Base-by-base conservation (phyloP, 2,797 vertebrate species). In the Paguma larvata region DNA sequence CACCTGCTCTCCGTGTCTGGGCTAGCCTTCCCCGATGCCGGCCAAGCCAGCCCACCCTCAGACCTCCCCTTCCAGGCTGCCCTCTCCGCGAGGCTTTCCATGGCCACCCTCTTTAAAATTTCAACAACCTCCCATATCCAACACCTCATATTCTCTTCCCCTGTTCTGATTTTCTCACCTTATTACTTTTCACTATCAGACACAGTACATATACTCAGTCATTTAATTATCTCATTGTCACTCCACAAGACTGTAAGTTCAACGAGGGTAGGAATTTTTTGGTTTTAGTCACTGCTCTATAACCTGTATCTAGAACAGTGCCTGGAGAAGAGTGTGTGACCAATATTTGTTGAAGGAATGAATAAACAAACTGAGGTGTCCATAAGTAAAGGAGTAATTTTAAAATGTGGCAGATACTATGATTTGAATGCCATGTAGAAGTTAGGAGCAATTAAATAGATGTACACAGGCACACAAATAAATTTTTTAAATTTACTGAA, bases 401-500 rank as follows among this genome's bases (percentile, higher is more conserved):
- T 68, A 16, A 91, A 94, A 97, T 75, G 44, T 75, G 44, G 77
- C 12, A 79, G 48, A 63, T 80, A 85, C n/a, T 30, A 70, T 79
- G 65, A 91, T 19, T 9, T 80, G 25, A 87, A 88, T 78, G 79
- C 89, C 89, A 90, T 23, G 5, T 2, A 68, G 30, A 44, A 88
- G 13, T 62, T 8, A 85, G 72, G 94, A 97, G 19, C 56, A 92
- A 93, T 86, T 25, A 90, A 62, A 72, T 23, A 59, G 48, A 82
- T 95, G 2, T 0, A 80, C 94, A 94, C 34, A 65, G 89, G 80
- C 46, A 83, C 14, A 5, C 30, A 3, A 15, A 94, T 32, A 63
- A 68, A 32, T 87, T 75, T 67, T 95, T 94, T 19, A n/a, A 84
- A 90, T 91, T 85, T 82, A 95, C 41, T 95, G 44, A 85, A 53